These are phyloP conservation scores for Penaeus chinensis DNA, from an alignment of 1,140 invertebrate species.

Conservation along the genomic window DNA sequence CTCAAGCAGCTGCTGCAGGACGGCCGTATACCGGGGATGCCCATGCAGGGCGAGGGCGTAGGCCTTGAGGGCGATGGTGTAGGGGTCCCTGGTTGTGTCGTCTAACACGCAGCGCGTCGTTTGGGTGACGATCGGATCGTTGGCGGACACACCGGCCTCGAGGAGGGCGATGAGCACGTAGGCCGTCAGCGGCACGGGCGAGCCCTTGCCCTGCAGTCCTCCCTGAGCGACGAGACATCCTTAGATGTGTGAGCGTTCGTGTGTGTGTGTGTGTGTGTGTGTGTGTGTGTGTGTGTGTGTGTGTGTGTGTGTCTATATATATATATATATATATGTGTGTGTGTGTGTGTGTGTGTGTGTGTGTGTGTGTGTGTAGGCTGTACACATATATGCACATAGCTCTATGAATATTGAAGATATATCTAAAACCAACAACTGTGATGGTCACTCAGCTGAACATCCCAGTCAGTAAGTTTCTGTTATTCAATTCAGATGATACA, in stretches of 20 bases:
- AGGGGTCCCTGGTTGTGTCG: slow-evolving; percentile 74
- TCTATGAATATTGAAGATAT: too few species aligned
- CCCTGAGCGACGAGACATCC: slow-evolving; percentile 3
- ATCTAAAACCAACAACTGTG: too few species aligned
- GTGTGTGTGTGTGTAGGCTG: too few species aligned
- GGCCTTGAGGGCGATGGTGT: slow-evolving; percentile 81
- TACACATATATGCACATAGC: too few species aligned
- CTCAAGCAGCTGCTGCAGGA: slow-evolving; percentile 28
- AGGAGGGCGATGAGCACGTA: slow-evolving; percentile 53
- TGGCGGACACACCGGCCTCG: slow-evolving; percentile 26
- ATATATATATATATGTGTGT: too few species aligned
- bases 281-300: too few species aligned
- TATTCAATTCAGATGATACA: too few species aligned
- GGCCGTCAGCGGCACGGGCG: slow-evolving; percentile 30
- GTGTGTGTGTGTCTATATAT: too few species aligned
- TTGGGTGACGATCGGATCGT: background rate
- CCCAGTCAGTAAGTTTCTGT: too few species aligned
- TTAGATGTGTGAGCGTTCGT: background rate
- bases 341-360: too few species aligned
- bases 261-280: background rate
- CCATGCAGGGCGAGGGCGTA: slow-evolving; percentile 82
- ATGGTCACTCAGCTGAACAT: too few species aligned
- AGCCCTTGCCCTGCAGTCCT: slow-evolving; percentile 8
- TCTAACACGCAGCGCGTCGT: slow-evolving; percentile 9
- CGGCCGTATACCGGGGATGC: slow-evolving; percentile 72